Evolutionary conservation across 2,113 vertebrate genomes (phyloP).

Genomic region (Mirounga angustirostris): DNA sequence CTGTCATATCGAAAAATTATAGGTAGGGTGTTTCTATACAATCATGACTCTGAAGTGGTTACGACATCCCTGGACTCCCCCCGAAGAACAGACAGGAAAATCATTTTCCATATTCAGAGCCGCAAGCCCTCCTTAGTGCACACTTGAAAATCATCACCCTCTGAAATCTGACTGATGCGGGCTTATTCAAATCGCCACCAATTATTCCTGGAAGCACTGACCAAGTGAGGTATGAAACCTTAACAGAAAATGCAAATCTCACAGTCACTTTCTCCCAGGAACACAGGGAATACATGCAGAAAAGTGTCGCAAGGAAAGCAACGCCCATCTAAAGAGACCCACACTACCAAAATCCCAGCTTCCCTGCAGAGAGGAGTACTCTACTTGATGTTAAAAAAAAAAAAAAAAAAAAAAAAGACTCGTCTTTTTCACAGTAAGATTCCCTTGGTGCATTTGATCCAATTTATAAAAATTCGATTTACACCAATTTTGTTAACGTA

Average conservation of each 20-base stretch:
- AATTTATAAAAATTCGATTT: constrained; percentile 66
- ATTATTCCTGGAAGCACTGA: constrained; percentile 74
- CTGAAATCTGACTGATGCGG: constrained; percentile 67
- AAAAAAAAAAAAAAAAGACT: not conserved
- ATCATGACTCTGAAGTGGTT: constrained; percentile 75
- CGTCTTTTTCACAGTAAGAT: constrained; percentile 65
- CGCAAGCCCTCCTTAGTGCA: constrained; percentile 16
- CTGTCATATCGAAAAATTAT: constrained; percentile 77
- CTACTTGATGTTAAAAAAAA: not conserved
- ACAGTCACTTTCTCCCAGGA: constrained; percentile 60
- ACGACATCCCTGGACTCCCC: constrained; percentile 72
- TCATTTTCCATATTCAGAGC: constrained; percentile 69
- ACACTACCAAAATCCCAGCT: constrained; percentile 44
- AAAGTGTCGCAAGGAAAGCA: constrained; percentile 11
- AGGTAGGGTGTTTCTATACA: constrained; percentile 66
- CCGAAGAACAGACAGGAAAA: constrained; percentile 74
- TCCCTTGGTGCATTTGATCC: constrained; percentile 26
- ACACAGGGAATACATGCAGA: constrained; percentile 28
- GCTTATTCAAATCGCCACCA: constrained; percentile 79
- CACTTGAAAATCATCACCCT: constrained; percentile 70
- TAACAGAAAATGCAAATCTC: constrained; percentile 72
- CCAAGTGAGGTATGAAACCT: constrained; percentile 67
- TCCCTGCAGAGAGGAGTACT: not conserved
- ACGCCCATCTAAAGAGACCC: not conserved
- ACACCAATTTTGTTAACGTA: constrained; percentile 69